Base-by-base conservation (phyloP, 2,113 vertebrate genomes). In the Panthera tigris region DNA sequence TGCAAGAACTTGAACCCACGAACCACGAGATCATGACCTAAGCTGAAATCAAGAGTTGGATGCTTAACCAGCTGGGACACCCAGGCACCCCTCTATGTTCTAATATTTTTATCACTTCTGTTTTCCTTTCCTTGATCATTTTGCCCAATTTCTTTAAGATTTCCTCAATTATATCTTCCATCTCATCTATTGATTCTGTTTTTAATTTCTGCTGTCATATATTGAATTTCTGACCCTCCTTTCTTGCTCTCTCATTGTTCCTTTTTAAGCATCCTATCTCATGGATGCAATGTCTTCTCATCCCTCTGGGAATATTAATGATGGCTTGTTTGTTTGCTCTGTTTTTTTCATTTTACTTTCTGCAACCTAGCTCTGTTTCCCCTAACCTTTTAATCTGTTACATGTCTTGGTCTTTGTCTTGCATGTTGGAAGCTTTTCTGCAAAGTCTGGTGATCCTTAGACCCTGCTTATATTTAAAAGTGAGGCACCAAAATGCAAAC, bases 341-440 rank as follows among this genome's bases (percentile, higher is more conserved):
- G 7, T 23, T n/a, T 78, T 71, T 66, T 92, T 9, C 63, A 89
- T 33, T 91, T 86, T 91, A 23, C 84, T 91, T 91, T 91, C 68
- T 94, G 29, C 65, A 82, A 23, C 88, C 76, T 74, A 73, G 48
- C 41, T 81, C 74, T 61, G 4, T 89, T 86, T 91, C 86, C 61
- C 63, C 50, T 65, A 23, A 73, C 52, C 9, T 55, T 94, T 89
- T 79, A 10, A 45, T 80, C 27, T 89, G 18, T 79, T 63, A 4
- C 57, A 16, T 36, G 7, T 65, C 71, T 92, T 87, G 63, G 19
- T 89, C 87, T 89, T 86, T 61, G 3, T 31, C 71, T 89, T 93
- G 78, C 76, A 27, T 21, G 16, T 36, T 96, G 65, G 73, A 82
- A 96, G n/a, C 74, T 68, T 97, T 84, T 73, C 92, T 95, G 39